Conservation (phyloP, 2,797 vertebrate genomes). For the Anniella stebbinsi region DNA sequence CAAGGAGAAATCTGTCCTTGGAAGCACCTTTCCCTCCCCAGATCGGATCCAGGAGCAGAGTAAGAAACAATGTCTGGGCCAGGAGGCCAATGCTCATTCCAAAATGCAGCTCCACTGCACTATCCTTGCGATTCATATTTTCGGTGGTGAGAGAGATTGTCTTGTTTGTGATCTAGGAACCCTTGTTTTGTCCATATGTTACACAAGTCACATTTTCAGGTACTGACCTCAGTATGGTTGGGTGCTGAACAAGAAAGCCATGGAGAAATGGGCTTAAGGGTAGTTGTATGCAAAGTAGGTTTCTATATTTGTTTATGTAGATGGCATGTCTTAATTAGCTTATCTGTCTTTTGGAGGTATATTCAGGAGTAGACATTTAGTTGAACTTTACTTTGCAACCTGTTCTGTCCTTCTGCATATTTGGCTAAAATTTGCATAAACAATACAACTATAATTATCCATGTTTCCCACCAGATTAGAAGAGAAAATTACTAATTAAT, state of each 20-base stretch:
- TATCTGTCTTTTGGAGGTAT: conserved; percentile 62
- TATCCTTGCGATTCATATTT: background rate
- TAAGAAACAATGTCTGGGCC: no score
- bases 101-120: background rate
- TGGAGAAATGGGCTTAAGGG: background rate
- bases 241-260: background rate
- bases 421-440: conserved; percentile 76
- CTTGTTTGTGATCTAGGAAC: background rate
- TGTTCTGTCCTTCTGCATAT: conserved; percentile 73
- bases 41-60: no score
- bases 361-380: conserved; percentile 69
- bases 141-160: background rate
- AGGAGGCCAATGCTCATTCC: background rate
- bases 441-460: conserved; percentile 71
- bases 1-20: no score
- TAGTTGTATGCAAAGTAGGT: background rate
- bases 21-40: no score
- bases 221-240: background rate
- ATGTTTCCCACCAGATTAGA: conserved; percentile 73
- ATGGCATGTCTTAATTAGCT: conserved; percentile 55
- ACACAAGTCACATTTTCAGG: conserved; percentile 5
- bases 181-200: background rate
- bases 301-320: conserved; percentile 43
- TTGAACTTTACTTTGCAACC: conserved; percentile 74
- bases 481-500: conserved; percentile 76